These are phyloP conservation scores for Cichlasoma orientale DNA, from an alignment of 2,797 vertebrate species.

Conservation along the genomic window DNA sequence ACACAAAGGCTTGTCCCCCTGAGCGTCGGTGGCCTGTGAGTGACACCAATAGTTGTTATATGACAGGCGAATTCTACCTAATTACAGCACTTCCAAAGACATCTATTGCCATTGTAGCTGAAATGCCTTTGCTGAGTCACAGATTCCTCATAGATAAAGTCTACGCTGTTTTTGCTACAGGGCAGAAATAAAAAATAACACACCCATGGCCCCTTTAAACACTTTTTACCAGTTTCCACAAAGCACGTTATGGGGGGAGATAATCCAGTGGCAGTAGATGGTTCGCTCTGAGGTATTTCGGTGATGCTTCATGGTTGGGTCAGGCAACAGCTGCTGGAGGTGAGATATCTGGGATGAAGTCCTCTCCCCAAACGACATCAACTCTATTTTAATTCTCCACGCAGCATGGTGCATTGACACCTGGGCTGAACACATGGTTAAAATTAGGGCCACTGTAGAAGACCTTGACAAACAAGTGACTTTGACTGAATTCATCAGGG, in stretches of 20 bases:
- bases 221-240: constrained; percentile 31
- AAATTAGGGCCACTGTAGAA: constrained; percentile 68
- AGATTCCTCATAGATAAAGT: constrained; percentile 17
- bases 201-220: constrained; percentile 20
- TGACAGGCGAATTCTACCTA: constrained; percentile 9
- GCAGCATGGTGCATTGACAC: constrained; percentile 65
- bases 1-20: neutral
- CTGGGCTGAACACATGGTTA: constrained; percentile 64
- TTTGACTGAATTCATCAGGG: constrained; percentile 66
- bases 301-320: constrained; percentile 51
- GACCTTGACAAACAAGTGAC: constrained; percentile 76
- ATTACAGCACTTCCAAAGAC: constrained; percentile 30
- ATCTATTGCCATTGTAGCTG: neutral
- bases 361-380: constrained; percentile 62
- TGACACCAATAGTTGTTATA: constrained; percentile 7
- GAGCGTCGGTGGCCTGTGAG: constrained; percentile 32
- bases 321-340: constrained; percentile 69
- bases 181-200: constrained; percentile 28
- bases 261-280: constrained; percentile 32
- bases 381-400: constrained; percentile 74
- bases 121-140: constrained; percentile 21
- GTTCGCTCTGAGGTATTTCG: constrained; percentile 46
- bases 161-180: constrained; percentile 9
- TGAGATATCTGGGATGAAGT: constrained; percentile 71
- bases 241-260: constrained; percentile 21